Evolutionary conservation across 2,888 invertebrate genomes (phyloP), one percentile per base, ranked within the genome.

Genomic region (Smittia aterrima): DNA sequence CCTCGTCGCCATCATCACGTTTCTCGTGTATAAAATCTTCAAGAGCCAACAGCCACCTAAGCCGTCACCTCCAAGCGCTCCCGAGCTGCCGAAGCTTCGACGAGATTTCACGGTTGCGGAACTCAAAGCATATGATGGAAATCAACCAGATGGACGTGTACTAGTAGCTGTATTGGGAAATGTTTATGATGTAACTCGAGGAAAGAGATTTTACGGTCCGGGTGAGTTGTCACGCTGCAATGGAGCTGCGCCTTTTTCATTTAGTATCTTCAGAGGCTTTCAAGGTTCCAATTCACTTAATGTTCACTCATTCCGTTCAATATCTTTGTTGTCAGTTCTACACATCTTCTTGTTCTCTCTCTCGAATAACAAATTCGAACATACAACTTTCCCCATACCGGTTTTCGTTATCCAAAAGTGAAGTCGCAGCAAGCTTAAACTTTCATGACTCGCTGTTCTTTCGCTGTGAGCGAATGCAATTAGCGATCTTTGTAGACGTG

Each of bases 101-200:
- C 89, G 89, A 79, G 98, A 98, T 82, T 95, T 98, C 85, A 95
- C 93, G 1, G 85, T 94, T 54, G 88, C 92, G 78, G 96, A 98
- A 82, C 84, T 98, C 77, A 89, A 89, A 77, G 87, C 90, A 78
- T 97, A 89, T 81, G 93, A 97, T 81, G 98, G 98, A 3, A 91
- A 85, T 74, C 92, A 91, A 79, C 85, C 89, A 32, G 96, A 96
- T 80, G 95, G 95, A 25, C 85, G 97, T 77, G 91, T 98, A 76
- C 85, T 97, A 77, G 89, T 98, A 58, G 97, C 95, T 7, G 93
- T 98, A 72, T 96, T 97, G 83, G 95, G 96, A 25, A 95, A 90
- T 85, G 92, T 98, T 71, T 98, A 95, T 84, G 98, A 98, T 85
- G 96, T 92, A 77, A 96, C 97, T 54, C 89, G 88, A 80, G 96